Evolutionary conservation across 2,888 invertebrate species (phyloP), one percentile per base, ranked within the genome.

Genomic region (Diplazon laetatorius): DNA sequence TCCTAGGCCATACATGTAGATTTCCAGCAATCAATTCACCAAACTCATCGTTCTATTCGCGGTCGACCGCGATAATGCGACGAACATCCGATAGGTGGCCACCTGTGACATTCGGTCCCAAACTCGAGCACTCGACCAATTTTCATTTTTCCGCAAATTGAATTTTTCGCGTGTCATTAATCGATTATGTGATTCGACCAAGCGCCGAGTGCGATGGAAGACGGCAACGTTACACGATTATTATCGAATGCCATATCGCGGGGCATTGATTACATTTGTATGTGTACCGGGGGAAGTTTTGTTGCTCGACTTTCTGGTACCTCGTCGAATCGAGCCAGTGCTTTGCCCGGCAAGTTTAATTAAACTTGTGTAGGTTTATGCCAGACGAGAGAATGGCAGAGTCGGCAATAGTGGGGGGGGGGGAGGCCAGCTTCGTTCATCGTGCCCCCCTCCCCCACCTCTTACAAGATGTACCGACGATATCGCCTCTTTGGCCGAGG

Each of bases 351-450:
- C 72, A 69, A 81, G 84, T 87, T 85, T 87, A 87, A 87, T 88
- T 88, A 86, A 88, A 87, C 85, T 86, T 84, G 82, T 68, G 73
- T 73, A 80, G 73, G 78, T 80, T 81, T 75, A 66, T 70, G 76
- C 63, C 57, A 66, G 37, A 62, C 60, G 44, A 48, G 50, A 60
- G 72, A 77, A 75, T 60, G 63, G 62, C 37, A 44, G 57, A 57
- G 73, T 37, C 68, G 35, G 48, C n/a, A 52, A n/a, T 12, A 63
- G 5, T 10, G 35, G 42, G 20, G 16, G 10, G 12, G 12, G 46
- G 22, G 10, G 42, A 9, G 12, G 4, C 22, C 4, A 74, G 55
- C 25, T 59, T 62, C 65, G 48, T 62, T 18, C 35, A n/a, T 60
- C 35, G n/a, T 60, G 42, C 55, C 70, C 25, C 16, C 10, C 30